phyloP scores from a whole-genome alignment of 2,113 vertebrate genomes.

The Tonatia bakeri region DNA sequence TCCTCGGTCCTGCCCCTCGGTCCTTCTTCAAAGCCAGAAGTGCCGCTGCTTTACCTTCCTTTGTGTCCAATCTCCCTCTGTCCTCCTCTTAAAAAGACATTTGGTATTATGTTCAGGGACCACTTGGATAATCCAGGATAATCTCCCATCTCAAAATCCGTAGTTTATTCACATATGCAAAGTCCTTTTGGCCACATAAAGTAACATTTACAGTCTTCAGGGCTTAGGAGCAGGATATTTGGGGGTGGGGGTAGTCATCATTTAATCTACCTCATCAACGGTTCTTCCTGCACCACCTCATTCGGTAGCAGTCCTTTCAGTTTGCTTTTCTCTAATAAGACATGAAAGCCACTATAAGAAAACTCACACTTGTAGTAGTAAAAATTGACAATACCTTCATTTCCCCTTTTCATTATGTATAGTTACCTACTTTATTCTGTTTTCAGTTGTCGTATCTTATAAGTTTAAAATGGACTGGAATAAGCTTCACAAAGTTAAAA shows the following conservation, averaged over 20 bases:
- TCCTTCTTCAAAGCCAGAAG: neutral
- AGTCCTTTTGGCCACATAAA: neutral
- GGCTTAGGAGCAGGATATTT: neutral
- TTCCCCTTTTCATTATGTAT: neutral
- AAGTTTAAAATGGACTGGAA: neutral
- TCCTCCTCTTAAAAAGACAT: neutral
- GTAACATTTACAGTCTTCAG: neutral
- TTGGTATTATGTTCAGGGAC: neutral
- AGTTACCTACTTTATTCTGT: neutral
- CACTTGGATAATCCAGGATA: neutral
- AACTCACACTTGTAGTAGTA: neutral
- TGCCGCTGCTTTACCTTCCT: neutral
- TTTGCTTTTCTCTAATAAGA: constrained; percentile 40
- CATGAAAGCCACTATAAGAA: constrained; percentile 39
- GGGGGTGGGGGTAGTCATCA: neutral
- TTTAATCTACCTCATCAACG: neutral
- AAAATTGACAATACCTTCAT: constrained; percentile 43
- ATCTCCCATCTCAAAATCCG: neutral
- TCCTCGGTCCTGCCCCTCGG: neutral
- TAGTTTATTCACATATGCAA: neutral
- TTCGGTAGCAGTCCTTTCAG: neutral
- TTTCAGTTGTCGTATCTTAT: neutral
- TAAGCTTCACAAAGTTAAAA: neutral
- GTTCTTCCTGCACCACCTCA: neutral
- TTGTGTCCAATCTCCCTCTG: neutral